phyloP scores from a whole-genome alignment of 2,797 vertebrate genomes.

The Carapus acus region DNA sequence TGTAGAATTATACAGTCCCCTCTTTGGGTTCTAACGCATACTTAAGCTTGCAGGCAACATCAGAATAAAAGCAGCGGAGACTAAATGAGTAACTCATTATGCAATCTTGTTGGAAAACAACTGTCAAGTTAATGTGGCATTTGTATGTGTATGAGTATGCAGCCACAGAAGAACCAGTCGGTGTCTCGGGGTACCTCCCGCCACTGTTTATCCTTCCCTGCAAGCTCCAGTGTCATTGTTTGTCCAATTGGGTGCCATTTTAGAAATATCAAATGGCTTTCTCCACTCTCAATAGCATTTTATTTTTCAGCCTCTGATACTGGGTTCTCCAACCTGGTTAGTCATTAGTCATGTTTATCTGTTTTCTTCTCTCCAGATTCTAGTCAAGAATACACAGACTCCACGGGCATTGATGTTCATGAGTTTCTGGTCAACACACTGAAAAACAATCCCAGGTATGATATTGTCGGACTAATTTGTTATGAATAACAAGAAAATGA shows the following conservation, averaged over 20 bases:
- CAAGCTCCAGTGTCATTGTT: conserved; percentile 9
- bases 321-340: background rate
- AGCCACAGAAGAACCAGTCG: conserved; percentile 12
- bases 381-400: conserved; percentile 99
- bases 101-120: conserved; percentile 46
- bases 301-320: background rate
- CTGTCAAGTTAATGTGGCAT: conserved; percentile 16
- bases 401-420: conserved; percentile 97
- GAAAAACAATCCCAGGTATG: conserved; percentile 99
- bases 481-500: too few relatives aligned
- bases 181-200: conserved; percentile 14
- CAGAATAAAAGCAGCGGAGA: conserved; percentile 33
- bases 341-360: background rate
- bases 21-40: conserved; percentile 6
- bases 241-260: conserved; percentile 28
- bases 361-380: conserved; percentile 82
- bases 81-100: conserved; percentile 37
- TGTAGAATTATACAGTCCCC: conserved; percentile 17
- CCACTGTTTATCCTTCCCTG: conserved; percentile 23
- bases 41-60: conserved; percentile 33
- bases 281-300: background rate
- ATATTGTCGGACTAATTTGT: conserved; percentile 4
- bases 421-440: conserved; percentile 99
- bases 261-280: conserved; percentile 11
- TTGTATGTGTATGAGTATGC: conserved; percentile 1